Conservation (phyloP, 1,140 invertebrate species). For the Drosophila subpulchrella region DNA sequence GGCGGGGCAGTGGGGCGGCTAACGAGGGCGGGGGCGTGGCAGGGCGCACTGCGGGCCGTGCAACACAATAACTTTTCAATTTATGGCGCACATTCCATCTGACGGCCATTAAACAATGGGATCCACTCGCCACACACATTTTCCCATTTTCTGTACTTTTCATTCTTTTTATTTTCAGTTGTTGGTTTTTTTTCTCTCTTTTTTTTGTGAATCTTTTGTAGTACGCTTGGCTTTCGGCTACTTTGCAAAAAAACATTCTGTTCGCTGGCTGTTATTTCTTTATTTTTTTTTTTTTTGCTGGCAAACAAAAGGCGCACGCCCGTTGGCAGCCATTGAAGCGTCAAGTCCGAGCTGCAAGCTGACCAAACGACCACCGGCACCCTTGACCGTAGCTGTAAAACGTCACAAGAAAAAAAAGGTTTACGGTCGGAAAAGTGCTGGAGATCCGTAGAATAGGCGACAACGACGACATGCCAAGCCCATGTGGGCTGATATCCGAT, state of each 20-base stretch:
- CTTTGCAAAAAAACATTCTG: slow-evolving; percentile 77
- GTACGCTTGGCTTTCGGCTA: slow-evolving; percentile 69
- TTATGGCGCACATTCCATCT: slow-evolving; percentile 81
- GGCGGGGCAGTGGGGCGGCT: background rate
- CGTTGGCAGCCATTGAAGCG: slow-evolving; percentile 81
- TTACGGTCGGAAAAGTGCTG: slow-evolving; percentile 8
- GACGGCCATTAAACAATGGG: slow-evolving; percentile 81
- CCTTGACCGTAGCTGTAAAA: slow-evolving; percentile 80
- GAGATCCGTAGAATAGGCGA: slow-evolving; percentile 37
- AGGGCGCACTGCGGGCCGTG: slow-evolving; percentile 39
- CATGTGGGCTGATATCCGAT: slow-evolving; percentile 38
- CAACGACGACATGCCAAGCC: slow-evolving; percentile 60
- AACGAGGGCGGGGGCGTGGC: slow-evolving; percentile 12
- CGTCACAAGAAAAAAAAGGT: slow-evolving; percentile 29
- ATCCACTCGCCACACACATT: slow-evolving; percentile 64
- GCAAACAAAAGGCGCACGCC: slow-evolving; percentile 74
- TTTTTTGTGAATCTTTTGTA: slow-evolving; percentile 25
- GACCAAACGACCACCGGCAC: slow-evolving; percentile 67
- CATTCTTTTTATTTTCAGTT: slow-evolving; percentile 37
- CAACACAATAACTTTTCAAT: slow-evolving; percentile 82
- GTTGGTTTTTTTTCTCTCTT: slow-evolving; percentile 1
- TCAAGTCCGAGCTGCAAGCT: slow-evolving; percentile 70
- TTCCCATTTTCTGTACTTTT: slow-evolving; percentile 71
- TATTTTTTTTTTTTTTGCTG: slow-evolving; percentile 24
- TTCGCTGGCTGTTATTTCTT: slow-evolving; percentile 44